Conservation (phyloP, 2,113 vertebrate species). For the Nothocercus nigrocapillus region DNA sequence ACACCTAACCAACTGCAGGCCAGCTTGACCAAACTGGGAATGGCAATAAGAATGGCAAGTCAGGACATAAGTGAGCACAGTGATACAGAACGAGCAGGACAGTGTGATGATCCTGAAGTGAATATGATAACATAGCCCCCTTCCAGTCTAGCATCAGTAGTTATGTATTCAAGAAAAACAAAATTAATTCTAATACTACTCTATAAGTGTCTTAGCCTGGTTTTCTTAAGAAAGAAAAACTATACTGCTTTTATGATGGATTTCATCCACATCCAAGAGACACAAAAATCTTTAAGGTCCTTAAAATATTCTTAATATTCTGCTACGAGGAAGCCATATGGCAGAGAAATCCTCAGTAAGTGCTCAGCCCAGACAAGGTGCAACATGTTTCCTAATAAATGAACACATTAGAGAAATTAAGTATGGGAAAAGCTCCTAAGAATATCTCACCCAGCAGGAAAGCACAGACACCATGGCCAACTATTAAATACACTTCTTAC, state of each 20-base stretch:
- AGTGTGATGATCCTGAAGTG: too few relatives aligned
- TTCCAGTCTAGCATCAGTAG: neutral
- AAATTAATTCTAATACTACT: neutral
- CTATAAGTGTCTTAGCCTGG: neutral
- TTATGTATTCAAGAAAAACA: rapidly evolving
- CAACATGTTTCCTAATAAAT: rapidly evolving
- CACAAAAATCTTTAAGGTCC: neutral
- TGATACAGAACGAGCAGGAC: neutral
- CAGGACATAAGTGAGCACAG: neutral
- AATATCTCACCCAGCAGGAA: neutral
- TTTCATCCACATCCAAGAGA: neutral
- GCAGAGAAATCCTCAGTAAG: neutral
- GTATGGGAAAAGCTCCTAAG: rapidly evolving
- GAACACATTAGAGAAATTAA: neutral
- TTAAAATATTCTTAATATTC: neutral
- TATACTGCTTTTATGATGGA: neutral
- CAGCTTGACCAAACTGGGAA: neutral
- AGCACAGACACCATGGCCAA: neutral
- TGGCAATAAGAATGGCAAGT: rapidly evolving
- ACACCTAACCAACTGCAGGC: neutral
- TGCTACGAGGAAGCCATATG: neutral
- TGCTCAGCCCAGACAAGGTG: neutral
- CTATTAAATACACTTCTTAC: neutral
- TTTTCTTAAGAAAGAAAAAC: neutral
- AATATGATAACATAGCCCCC: neutral